phyloP scores from a whole-genome alignment of 2,797 vertebrate species.

The Lacerta viridis region DNA sequence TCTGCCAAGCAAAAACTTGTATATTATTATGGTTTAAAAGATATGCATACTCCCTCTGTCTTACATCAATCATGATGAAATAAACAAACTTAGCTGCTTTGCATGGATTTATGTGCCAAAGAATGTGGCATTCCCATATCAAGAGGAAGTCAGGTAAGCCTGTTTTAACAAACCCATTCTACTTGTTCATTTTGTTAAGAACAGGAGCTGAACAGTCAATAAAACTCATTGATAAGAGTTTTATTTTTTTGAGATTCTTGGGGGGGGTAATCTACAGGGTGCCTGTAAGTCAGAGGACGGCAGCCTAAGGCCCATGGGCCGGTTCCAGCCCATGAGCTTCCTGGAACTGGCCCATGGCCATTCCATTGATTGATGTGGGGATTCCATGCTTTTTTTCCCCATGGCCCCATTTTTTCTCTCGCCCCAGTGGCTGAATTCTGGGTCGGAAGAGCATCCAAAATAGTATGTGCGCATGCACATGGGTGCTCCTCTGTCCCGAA shows the following conservation, averaged over 20 bases:
- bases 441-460: too few species aligned
- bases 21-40: not conserved
- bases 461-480: too few species aligned
- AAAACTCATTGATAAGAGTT: not conserved
- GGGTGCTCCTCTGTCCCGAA: too few species aligned
- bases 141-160: too few species aligned
- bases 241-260: not conserved
- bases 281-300: too few species aligned
- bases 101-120: not conserved
- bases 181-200: not conserved
- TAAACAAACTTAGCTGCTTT: not conserved
- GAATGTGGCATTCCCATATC: too few species aligned
- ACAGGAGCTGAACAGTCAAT: not conserved
- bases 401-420: too few species aligned
- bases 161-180: not conserved
- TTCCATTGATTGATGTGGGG: too few species aligned
- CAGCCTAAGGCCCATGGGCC: too few species aligned
- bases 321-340: too few species aligned
- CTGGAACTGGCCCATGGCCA: too few species aligned
- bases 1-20: not conserved
- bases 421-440: accelerated
- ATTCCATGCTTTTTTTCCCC: too few species aligned
- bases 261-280: not conserved
- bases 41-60: not conserved
- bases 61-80: not conserved